A percentile compares a stretch with the other conserved stretches of the same genome.
phyloP scores from a whole-genome alignment of 2,113 vertebrate genomes.

The Orientallactaga bullata region DNA sequence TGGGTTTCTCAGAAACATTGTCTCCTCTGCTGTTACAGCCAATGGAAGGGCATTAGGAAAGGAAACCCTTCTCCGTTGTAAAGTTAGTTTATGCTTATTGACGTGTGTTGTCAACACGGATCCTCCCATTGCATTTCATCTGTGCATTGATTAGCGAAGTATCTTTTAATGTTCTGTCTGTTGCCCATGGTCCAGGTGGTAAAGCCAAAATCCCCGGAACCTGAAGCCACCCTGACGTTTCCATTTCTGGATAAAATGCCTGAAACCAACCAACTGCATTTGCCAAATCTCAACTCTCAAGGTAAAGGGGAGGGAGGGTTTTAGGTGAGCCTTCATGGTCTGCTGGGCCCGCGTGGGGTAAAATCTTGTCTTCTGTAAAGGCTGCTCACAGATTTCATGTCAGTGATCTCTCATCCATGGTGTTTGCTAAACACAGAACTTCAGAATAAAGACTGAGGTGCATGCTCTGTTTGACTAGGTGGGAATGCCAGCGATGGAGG shows the following conservation, averaged over 20 bases:
- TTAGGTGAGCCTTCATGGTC: background rate
- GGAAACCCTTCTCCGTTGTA: background rate
- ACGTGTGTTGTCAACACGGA: background rate
- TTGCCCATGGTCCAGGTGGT: conserved; percentile 61
- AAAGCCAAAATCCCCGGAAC: conserved; percentile 82
- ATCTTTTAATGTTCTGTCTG: background rate
- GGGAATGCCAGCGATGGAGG: background rate
- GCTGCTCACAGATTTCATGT: background rate
- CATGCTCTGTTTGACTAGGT: background rate
- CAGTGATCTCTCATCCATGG: background rate
- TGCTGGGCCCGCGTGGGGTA: background rate
- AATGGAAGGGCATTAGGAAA: background rate
- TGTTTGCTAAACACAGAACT: conserved; percentile 7
- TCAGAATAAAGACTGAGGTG: background rate
- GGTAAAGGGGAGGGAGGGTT: conserved; percentile 68
- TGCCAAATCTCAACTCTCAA: conserved; percentile 81
- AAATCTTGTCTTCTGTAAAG: background rate
- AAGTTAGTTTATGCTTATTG: background rate
- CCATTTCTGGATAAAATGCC: conserved; percentile 78
- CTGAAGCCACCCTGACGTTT: conserved; percentile 79
- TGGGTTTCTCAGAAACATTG: conserved; percentile 41
- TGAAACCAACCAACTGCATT: conserved; percentile 74
- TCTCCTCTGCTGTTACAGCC: background rate
- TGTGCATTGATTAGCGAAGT: background rate
- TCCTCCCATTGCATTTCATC: background rate